Evolutionary conservation across 2,888 invertebrate genomes (phyloP), one percentile per base, ranked within the genome.

Genomic region (Drosophila aldrichi): DNA sequence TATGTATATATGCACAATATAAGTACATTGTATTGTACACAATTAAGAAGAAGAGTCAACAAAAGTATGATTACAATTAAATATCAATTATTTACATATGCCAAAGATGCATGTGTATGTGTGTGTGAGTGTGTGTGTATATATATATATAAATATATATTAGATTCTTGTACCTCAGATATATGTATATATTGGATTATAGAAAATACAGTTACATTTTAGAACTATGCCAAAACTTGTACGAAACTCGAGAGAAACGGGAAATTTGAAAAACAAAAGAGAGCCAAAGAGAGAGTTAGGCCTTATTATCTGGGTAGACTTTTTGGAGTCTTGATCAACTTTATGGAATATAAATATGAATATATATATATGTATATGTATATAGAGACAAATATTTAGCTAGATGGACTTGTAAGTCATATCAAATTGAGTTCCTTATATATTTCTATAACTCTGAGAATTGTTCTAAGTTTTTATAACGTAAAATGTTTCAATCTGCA

Each of bases 61-160:
- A 14, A 64, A 34, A 20, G 32, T 61, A 59, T 34, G 25, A 46
- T 48, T 10, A 48, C 52, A 67, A 34, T 67, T 14, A 43, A 25
- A 57, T 56, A 65, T 34, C 32, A 51, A 51, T 38, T 68, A 68
- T 68, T 46, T 68, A 68, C 68, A 62, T 70, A 70, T 71, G 63
- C 52, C 41, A 54, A n/a, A 51, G 51, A 32, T 29, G 46, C 57
- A 56, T 55, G 58, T 67, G 29, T 69, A 59, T 71, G 38, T 55
- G 71, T 18, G 40, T 44, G 22, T 71, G 38, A 51, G 71, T 18
- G 40, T 44, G 22, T 8, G 22, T 16, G 16, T 22, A 1, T 20
- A 3, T 44, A 2, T 54, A 25, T 58, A 58, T 69, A n/a, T 20
- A 41, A n/a, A 25, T 25, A 25, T 5, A 25, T 22, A 22, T 22